phyloP scores from a whole-genome alignment of 2,797 vertebrate genomes.

The Anguilla anguilla region DNA sequence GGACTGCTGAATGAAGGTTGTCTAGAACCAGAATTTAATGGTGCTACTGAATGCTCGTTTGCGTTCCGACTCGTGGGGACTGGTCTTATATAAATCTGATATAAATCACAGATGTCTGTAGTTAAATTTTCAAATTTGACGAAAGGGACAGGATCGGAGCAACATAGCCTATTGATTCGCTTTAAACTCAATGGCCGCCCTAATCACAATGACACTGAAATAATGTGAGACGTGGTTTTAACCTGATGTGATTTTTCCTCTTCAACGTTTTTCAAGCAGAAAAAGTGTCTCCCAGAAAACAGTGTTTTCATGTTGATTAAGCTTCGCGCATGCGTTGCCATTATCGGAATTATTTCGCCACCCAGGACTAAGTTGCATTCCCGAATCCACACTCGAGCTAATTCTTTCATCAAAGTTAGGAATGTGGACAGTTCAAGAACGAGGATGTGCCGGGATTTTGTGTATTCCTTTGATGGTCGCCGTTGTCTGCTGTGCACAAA shows the following conservation, averaged over 20 bases:
- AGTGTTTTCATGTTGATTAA: conserved; percentile 63
- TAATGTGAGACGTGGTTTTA: conserved; percentile 51
- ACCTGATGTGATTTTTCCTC: conserved; percentile 46
- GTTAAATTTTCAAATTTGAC: conserved; percentile 41
- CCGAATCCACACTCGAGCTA: conserved; percentile 66
- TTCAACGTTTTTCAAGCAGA: conserved; percentile 32
- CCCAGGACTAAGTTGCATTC: conserved; percentile 73
- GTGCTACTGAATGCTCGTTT: conserved; percentile 40
- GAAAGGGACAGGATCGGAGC: conserved; percentile 48
- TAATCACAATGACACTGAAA: conserved; percentile 46
- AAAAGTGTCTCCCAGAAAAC: conserved; percentile 49
- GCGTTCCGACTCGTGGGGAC: conserved; percentile 38
- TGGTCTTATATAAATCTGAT: conserved; percentile 46
- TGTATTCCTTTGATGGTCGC: conserved; percentile 75
- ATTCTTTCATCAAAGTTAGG: conserved; percentile 65
- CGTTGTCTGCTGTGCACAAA: conserved; percentile 79
- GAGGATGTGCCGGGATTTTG: conserved; percentile 68
- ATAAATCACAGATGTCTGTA: conserved; percentile 46
- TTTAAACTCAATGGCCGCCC: conserved; percentile 42
- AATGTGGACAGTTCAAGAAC: conserved; percentile 74
- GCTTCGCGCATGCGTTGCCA: conserved; percentile 77
- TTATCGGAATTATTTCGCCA: conserved; percentile 66
- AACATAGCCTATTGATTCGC: conserved; percentile 52
- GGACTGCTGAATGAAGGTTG: conserved; percentile 33
- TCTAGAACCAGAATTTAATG: conserved; percentile 36